phyloP scores from a whole-genome alignment of 2,797 vertebrate species.

The Lagothrix lagotricha region DNA sequence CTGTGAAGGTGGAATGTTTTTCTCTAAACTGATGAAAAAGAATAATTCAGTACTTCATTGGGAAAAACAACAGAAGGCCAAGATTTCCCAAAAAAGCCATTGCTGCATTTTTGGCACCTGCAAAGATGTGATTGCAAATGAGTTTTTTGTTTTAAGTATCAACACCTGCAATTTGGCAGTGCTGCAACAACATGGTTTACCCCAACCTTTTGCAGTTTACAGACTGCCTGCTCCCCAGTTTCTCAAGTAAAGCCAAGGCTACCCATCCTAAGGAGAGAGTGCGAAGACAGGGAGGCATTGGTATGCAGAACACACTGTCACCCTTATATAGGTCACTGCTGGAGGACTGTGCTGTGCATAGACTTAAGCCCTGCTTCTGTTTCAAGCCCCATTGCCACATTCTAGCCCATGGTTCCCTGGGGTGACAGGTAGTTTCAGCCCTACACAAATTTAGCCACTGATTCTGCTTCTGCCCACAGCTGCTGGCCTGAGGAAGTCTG shows the following conservation, averaged over 20 bases:
- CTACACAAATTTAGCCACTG: not conserved
- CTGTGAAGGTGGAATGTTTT: slow-evolving; percentile 70
- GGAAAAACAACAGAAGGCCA: slow-evolving; percentile 77
- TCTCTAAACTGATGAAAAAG: slow-evolving; percentile 74
- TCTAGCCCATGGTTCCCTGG: slow-evolving; percentile 20
- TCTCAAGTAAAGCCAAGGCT: not conserved
- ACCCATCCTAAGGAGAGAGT: not conserved
- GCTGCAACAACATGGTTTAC: not conserved
- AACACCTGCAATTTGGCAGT: slow-evolving; percentile 56
- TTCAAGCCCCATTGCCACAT: slow-evolving; percentile 49
- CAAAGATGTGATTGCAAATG: slow-evolving; percentile 66
- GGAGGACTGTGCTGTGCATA: not conserved
- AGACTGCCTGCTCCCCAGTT: not conserved
- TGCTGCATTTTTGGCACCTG: slow-evolving; percentile 75
- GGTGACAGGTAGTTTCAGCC: slow-evolving; percentile 43
- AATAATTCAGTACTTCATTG: slow-evolving; percentile 67
- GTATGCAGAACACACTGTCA: not conserved
- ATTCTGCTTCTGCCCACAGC: slow-evolving; percentile 30
- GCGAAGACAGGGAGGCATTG: slow-evolving; percentile 24
- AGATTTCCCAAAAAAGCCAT: slow-evolving; percentile 74
- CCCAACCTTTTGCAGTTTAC: not conserved
- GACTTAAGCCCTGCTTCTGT: not conserved
- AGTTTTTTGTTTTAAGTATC: slow-evolving; percentile 64
- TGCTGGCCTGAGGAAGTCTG: slow-evolving; percentile 40
- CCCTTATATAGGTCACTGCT: slow-evolving; percentile 63